A percentile compares a stretch with the other conserved stretches of the same genome.
Conservation (phyloP, 2,797 vertebrate genomes). For the Galagoides demidoff region DNA sequence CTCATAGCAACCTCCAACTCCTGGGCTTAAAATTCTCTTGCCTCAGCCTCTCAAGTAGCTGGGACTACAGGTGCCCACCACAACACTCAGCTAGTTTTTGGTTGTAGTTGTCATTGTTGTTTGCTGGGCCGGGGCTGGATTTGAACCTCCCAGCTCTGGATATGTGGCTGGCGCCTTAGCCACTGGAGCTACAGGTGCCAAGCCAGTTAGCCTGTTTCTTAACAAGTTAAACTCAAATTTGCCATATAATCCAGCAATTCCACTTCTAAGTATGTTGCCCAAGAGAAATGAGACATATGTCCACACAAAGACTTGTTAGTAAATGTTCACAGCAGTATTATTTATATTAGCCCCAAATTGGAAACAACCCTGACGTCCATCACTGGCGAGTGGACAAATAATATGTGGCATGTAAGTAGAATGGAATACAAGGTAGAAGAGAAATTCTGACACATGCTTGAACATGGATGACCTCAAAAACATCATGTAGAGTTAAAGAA, state of each 20-base stretch:
- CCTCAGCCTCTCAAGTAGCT: no score
- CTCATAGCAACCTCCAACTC: no score
- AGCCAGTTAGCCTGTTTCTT: not conserved
- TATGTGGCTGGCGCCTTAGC: no score
- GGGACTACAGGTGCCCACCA: no score
- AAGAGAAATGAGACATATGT: not conserved
- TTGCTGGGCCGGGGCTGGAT: no score
- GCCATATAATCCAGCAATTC: not conserved
- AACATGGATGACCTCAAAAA: not conserved
- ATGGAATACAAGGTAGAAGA: accelerated
- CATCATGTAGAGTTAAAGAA: not conserved
- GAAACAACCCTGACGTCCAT: not conserved
- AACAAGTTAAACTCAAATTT: not conserved
- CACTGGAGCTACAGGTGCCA: no score
- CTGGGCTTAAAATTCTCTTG: no score
- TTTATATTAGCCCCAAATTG: not conserved
- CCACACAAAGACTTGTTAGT: not conserved
- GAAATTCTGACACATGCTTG: not conserved
- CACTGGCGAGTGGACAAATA: not conserved
- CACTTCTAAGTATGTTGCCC: not conserved
- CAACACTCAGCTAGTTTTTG: no score
- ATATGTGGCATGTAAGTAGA: accelerated
- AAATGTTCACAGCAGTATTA: not conserved
- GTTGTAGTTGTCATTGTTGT: no score
- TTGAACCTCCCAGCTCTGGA: no score